Evolutionary conservation across 2,113 vertebrate species (phyloP).

Genomic region (Naja naja): DNA sequence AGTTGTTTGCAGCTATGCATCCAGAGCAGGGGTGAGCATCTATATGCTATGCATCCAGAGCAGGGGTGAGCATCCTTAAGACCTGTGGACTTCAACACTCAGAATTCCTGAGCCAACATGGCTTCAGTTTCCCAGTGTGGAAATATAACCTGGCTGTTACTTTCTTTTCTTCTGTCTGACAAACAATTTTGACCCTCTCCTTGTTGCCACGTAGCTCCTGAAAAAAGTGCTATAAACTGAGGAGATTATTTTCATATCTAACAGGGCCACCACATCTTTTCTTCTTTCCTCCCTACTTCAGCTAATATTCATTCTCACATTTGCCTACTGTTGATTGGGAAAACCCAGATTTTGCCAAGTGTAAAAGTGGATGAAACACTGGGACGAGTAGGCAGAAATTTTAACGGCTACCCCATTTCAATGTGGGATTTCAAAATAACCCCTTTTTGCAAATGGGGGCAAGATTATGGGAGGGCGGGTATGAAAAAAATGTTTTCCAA

Average conservation of each 20-base stretch:
- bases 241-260: neutral
- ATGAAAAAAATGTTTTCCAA: neutral
- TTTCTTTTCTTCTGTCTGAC: neutral
- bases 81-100: neutral
- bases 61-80: neutral
- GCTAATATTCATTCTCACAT: neutral
- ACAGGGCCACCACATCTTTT: neutral
- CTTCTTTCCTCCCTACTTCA: neutral
- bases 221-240: neutral
- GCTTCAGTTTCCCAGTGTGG: neutral
- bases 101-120: neutral
- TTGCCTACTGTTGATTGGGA: slow-evolving; percentile 58
- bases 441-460: neutral
- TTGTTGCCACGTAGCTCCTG: neutral
- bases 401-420: neutral
- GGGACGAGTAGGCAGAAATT: neutral
- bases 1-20: neutral
- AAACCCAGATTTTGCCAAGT: slow-evolving; percentile 52
- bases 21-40: neutral
- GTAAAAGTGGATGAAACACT: neutral
- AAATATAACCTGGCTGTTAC: neutral
- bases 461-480: neutral
- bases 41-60: neutral
- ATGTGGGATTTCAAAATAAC: neutral
- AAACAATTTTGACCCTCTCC: neutral